Conservation (phyloP, 2,888 invertebrate species). For the Pammene fasciana region DNA sequence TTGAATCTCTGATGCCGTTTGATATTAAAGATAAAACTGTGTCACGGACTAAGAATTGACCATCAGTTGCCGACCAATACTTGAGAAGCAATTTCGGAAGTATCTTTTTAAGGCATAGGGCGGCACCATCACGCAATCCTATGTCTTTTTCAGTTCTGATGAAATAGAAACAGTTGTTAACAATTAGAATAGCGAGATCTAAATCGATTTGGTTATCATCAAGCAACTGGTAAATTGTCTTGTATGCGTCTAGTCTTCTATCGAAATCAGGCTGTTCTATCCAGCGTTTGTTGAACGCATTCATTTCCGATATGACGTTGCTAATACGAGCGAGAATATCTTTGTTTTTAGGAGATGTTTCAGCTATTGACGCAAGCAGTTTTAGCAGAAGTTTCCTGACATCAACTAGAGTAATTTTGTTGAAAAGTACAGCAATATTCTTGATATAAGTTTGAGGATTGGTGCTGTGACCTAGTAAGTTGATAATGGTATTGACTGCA, state of each 20-base stretch:
- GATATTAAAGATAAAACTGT: slow-evolving; percentile 89
- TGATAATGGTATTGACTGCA: slow-evolving; percentile 88
- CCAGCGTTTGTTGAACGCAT: slow-evolving; percentile 93
- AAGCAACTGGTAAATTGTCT: slow-evolving; percentile 84
- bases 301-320: slow-evolving; percentile 86
- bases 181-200: slow-evolving; percentile 87
- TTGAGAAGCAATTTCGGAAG: slow-evolving; percentile 85
- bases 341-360: slow-evolving; percentile 66
- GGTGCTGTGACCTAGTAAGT: slow-evolving; percentile 87
- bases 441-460: slow-evolving; percentile 87
- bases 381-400: slow-evolving; percentile 88
- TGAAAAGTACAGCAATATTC: slow-evolving; percentile 88
- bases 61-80: slow-evolving; percentile 81
- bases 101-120: slow-evolving; percentile 88
- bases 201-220: slow-evolving; percentile 81
- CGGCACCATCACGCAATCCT: slow-evolving; percentile 90
- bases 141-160: slow-evolving; percentile 91
- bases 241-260: slow-evolving; percentile 90
- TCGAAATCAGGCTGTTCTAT: slow-evolving; percentile 98
- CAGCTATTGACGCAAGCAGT: slow-evolving; percentile 84
- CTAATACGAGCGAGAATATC: slow-evolving; percentile 79
- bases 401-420: slow-evolving; percentile 85
- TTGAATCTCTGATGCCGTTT: slow-evolving; percentile 87
- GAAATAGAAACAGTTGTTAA: slow-evolving; percentile 92
- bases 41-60: slow-evolving; percentile 87